Evolutionary conservation across 2,113 vertebrate species (phyloP).

Genomic region (Oreochromis niloticus): DNA sequence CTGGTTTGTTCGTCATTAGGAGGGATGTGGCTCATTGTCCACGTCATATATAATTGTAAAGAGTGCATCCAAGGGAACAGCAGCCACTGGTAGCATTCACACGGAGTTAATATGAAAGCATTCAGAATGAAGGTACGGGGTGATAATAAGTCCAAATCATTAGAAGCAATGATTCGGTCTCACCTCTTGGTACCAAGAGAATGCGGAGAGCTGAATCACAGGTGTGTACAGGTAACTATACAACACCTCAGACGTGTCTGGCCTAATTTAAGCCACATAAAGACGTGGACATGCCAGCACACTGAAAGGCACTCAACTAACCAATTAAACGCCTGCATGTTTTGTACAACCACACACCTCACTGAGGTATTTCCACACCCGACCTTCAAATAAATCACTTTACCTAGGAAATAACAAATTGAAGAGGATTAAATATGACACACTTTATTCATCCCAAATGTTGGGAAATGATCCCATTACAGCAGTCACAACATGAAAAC

Average conservation of each 20-base stretch:
- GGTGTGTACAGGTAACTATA: not conserved
- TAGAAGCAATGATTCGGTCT: not conserved
- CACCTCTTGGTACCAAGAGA: not conserved
- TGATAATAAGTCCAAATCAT: not conserved
- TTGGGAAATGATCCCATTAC: not conserved
- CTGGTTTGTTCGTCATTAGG: not conserved
- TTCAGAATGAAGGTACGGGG: not conserved
- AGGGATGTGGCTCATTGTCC: not conserved
- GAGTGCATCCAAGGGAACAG: too few relatives aligned
- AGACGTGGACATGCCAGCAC: not conserved
- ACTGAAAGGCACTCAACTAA: not conserved
- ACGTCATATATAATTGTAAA: not conserved
- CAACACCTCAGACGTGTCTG: not conserved
- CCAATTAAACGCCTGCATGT: not conserved
- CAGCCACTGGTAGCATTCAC: not conserved
- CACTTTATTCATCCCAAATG: not conserved
- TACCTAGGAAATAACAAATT: not conserved
- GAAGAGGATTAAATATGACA: not conserved
- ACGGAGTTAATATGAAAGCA: not conserved
- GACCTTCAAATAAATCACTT: not conserved
- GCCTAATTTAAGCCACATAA: not conserved
- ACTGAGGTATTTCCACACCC: not conserved
- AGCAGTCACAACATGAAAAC: not conserved
- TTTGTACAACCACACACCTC: not conserved
- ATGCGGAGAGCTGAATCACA: not conserved